phyloP scores from a whole-genome alignment of 1,140 invertebrate species.

The Homalodisca vitripennis region DNA sequence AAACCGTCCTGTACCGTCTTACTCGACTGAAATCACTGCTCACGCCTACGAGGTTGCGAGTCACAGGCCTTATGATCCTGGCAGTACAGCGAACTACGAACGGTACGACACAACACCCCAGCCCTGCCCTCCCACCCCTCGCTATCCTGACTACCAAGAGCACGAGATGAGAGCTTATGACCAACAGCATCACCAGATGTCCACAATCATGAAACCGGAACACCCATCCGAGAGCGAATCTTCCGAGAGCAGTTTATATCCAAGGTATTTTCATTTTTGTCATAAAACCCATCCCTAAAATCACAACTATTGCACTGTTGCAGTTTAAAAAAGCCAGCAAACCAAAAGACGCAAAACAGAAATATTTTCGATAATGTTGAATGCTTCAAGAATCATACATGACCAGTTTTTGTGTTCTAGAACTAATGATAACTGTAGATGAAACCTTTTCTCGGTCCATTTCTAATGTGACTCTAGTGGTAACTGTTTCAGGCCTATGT shows the following conservation, averaged over 20 bases:
- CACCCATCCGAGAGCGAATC: conserved; percentile 53
- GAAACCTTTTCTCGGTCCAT: neutral
- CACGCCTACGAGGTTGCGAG: conserved; percentile 60
- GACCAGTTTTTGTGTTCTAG: neutral
- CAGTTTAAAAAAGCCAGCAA: neutral
- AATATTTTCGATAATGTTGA: conserved; percentile 22
- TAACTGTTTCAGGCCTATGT: conserved; percentile 63
- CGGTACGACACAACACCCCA: conserved; percentile 61
- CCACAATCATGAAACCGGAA: conserved; percentile 48
- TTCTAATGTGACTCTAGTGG: conserved; percentile 14
- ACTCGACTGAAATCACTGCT: conserved; percentile 55
- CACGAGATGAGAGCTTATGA: conserved; percentile 34
- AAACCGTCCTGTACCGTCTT: conserved; percentile 60
- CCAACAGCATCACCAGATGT: conserved; percentile 38
- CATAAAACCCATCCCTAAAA: neutral
- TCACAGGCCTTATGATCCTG: conserved; percentile 60
- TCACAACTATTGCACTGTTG: neutral
- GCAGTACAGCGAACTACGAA: conserved; percentile 66
- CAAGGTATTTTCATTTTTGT: conserved; percentile 53
- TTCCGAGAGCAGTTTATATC: conserved; percentile 64
- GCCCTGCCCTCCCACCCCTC: conserved; percentile 56
- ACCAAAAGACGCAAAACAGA: too few relatives aligned
- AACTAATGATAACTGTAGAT: too few relatives aligned
- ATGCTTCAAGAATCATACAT: conserved; percentile 3
- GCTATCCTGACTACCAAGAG: conserved; percentile 43